These are phyloP conservation scores for Lapara coniferarum DNA, from an alignment of 2,888 invertebrate species.

Conservation along the genomic window DNA sequence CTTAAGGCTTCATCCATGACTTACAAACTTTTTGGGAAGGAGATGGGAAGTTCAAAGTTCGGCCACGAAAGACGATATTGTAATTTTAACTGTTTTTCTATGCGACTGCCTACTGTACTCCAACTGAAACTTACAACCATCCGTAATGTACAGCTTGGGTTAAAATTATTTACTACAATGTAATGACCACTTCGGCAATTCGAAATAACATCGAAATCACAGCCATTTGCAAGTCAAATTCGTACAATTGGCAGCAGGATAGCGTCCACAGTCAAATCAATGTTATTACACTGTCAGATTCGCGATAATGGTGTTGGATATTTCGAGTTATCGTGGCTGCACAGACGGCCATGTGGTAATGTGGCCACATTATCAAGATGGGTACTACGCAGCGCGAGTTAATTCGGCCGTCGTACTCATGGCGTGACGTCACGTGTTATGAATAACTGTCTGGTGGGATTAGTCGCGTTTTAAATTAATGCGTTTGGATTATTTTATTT, in stretches of 20 bases:
- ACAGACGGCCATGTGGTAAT: constrained; percentile 20
- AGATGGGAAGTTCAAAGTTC: too few relatives aligned
- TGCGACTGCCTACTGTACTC: too few relatives aligned
- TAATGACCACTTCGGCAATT: neutral
- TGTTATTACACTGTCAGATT: neutral
- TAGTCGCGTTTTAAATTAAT: constrained; percentile 5
- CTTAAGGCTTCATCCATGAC: too few relatives aligned
- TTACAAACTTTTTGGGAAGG: too few relatives aligned
- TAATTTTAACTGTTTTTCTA: too few relatives aligned
- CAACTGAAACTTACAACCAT: too few relatives aligned
- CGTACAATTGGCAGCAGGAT: neutral
- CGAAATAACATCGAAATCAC: neutral
- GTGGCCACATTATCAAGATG: constrained; percentile 10
- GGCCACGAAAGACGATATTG: too few relatives aligned
- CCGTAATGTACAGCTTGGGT: too few relatives aligned
- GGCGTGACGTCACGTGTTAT: constrained; percentile 13
- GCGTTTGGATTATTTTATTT: neutral
- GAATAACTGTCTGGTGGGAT: constrained; percentile 18
- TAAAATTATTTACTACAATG: too few relatives aligned
- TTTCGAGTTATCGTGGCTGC: neutral
- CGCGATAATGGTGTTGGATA: constrained; percentile 4
- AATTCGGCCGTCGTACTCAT: constrained; percentile 13
- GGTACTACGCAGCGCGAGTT: constrained; percentile 4
- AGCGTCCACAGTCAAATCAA: neutral
- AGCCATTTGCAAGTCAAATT: neutral